Conservation (phyloP, 2,888 invertebrate genomes). For the Campoplex nolae region DNA sequence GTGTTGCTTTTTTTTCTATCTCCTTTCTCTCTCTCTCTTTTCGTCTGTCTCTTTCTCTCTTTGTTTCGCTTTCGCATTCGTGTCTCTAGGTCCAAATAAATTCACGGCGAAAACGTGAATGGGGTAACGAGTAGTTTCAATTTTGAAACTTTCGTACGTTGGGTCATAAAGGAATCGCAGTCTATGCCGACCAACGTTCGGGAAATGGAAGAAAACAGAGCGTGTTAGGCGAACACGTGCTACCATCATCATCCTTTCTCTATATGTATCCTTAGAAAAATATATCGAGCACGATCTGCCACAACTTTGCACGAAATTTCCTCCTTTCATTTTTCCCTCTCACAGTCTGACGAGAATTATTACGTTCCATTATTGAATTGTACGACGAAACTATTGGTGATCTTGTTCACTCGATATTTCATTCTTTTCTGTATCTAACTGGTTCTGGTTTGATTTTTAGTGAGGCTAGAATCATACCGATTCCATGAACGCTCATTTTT, state of each 20-base stretch:
- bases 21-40: constrained; percentile 34
- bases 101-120: constrained; percentile 67
- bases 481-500: neutral
- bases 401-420: constrained; percentile 33
- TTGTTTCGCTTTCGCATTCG: constrained; percentile 29
- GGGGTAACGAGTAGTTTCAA: constrained; percentile 70
- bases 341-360: constrained; percentile 30
- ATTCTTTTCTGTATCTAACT: constrained; percentile 10
- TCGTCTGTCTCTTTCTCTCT: constrained; percentile 14
- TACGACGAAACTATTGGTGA: constrained; percentile 45
- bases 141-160: constrained; percentile 61
- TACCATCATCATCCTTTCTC: constrained; percentile 30
- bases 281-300: constrained; percentile 55
- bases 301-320: constrained; percentile 46
- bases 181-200: constrained; percentile 54
- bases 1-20: neutral
- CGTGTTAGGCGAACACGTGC: constrained; percentile 53
- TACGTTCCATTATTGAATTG: constrained; percentile 61
- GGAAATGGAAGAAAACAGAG: constrained; percentile 64
- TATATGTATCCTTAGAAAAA: constrained; percentile 51
- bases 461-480: neutral
- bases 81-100: constrained; percentile 59
- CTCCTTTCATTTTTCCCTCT: constrained; percentile 45
- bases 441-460: neutral
- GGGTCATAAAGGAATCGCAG: constrained; percentile 58